Evolutionary conservation across 2,888 invertebrate species (phyloP).

Genomic region (Dolichomitus sp.): DNA sequence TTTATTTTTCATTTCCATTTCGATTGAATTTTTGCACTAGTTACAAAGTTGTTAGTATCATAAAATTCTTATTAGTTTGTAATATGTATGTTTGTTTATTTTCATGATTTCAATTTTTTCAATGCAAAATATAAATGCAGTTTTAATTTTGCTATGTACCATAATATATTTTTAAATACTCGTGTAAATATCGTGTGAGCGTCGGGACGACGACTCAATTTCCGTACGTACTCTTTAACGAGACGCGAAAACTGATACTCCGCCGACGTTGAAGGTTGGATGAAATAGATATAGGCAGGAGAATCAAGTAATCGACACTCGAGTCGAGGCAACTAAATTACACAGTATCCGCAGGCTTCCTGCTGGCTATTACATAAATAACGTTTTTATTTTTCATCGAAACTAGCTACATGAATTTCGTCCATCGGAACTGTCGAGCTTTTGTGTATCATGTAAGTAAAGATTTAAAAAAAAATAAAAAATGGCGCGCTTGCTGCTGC

Average conservation of each 20-base stretch:
- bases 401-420: slow-evolving; percentile 76
- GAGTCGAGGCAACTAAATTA: slow-evolving; percentile 45
- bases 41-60: too few relatives aligned
- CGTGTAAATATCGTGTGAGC: slow-evolving; percentile 76
- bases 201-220: slow-evolving; percentile 51
- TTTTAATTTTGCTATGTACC: slow-evolving; percentile 78
- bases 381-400: slow-evolving; percentile 46
- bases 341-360: slow-evolving; percentile 41
- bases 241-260: slow-evolving; percentile 44
- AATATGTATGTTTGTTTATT: too few relatives aligned
- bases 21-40: too few relatives aligned
- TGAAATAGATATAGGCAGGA: slow-evolving; percentile 42
- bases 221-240: slow-evolving; percentile 20
- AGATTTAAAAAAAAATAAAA: slow-evolving; percentile 28
- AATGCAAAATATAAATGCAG: slow-evolving; percentile 53
- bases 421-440: slow-evolving; percentile 84
- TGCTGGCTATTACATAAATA: slow-evolving; percentile 28
- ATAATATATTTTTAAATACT: slow-evolving; percentile 81
- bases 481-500: slow-evolving; percentile 50
- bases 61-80: too few relatives aligned
- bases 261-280: slow-evolving; percentile 21
- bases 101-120: too few relatives aligned
- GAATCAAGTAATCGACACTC: slow-evolving; percentile 45
- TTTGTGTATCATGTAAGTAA: slow-evolving; percentile 76
- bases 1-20: too few relatives aligned